These are phyloP conservation scores for Megaptera novaeangliae DNA, from an alignment of 2,113 vertebrate species.

Conservation along the genomic window DNA sequence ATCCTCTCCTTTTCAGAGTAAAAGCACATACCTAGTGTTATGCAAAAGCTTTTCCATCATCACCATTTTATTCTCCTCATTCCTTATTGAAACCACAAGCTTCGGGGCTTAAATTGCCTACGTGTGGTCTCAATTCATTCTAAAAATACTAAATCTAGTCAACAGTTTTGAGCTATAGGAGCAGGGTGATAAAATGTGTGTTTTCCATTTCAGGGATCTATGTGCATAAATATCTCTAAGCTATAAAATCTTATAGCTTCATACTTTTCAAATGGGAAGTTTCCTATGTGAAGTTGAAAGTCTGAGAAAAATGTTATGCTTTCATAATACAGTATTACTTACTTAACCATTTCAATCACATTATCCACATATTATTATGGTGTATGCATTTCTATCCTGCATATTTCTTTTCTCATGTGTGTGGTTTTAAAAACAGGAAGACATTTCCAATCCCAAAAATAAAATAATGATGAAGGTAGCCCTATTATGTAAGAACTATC, in stretches of 20 bases:
- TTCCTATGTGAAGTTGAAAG: constrained; percentile 17
- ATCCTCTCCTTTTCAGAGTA: neutral
- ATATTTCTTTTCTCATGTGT: constrained; percentile 17
- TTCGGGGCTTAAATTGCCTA: neutral
- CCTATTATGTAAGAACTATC: neutral
- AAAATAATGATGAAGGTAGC: neutral
- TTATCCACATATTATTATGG: neutral
- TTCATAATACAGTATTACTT: constrained; percentile 35
- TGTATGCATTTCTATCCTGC: neutral
- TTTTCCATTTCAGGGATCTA: constrained; percentile 53
- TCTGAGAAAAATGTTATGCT: constrained; percentile 44
- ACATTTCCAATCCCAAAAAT: neutral
- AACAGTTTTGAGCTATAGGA: constrained; percentile 54
- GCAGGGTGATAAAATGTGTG: constrained; percentile 35
- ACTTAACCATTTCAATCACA: constrained; percentile 32
- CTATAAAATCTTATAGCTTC: constrained; percentile 46
- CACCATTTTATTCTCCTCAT: neutral
- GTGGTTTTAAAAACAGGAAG: constrained; percentile 36
- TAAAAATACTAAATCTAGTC: constrained; percentile 62
- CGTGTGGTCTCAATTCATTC: constrained; percentile 58
- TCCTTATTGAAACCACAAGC: constrained; percentile 23
- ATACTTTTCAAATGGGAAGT: constrained; percentile 21
- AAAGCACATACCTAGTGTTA: neutral
- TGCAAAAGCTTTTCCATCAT: neutral
- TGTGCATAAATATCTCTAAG: constrained; percentile 49